Evolutionary conservation across 1,140 invertebrate genomes (phyloP), one percentile per base, ranked within the genome.

Genomic region (Gryllus bimaculatus): DNA sequence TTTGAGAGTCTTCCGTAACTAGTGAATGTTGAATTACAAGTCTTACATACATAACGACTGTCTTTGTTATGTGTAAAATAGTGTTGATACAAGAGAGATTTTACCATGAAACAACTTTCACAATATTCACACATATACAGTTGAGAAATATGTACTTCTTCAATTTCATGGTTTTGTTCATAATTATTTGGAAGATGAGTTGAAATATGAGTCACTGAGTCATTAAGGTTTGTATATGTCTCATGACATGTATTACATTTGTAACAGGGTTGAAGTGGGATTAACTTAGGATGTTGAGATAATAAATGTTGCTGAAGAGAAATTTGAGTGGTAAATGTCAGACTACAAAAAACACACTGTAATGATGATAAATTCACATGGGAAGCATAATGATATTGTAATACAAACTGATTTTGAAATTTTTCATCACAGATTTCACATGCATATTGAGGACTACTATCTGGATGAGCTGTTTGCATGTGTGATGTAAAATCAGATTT

Each of bases 111-210:
- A 75, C 74, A 75, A 21, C 26, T 75, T 75, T 75, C 73, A 48
- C 20, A 26, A 78, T n/a, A 78, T 75, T 47, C 15, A 66, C 76
- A n/a, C 75, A 75, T n/a, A 20, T 75, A 75, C 20, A 75, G 26
- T n/a, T 21, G 74, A 21, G 74, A 39, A 75, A 75, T 39, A 75
- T 75, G n/a, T 10, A 75, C n/a, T 75, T 75, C 74, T 75, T n/a
- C 26, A 20, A 75, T 39, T 10, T 75, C 26, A 39, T 75, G n/a
- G 7, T n/a, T 75, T n/a, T n/a, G n/a, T 21, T 75, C 26, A 21
- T 21, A 75, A n/a, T 10, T 21, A 21, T 13, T n/a, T 10, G n/a
- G n/a, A 39, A 21, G 74, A 39, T 39, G 26, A 15, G 74, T 75
- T 21, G n/a, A 39, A 21, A 75, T 75, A 39, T 75, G 74, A 8